phyloP scores from a whole-genome alignment of 2,797 vertebrate species.

The Hyperoplus lanceolatus region DNA sequence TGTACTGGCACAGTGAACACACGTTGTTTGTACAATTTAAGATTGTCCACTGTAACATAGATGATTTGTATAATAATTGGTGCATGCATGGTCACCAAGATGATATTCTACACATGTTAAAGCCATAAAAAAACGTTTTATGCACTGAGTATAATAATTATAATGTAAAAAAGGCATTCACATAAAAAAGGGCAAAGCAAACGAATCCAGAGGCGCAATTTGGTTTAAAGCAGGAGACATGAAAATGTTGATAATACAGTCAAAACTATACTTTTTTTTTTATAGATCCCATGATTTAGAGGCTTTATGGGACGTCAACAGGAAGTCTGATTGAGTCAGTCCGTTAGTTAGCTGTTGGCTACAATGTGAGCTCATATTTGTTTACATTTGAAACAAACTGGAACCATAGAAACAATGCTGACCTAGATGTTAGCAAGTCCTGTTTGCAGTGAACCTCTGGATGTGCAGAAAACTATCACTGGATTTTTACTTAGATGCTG shows the following conservation, averaged over 20 bases:
- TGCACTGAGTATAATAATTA: slow-evolving; percentile 59
- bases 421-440: background rate
- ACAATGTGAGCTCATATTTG: background rate
- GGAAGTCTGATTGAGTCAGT: background rate
- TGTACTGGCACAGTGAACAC: slow-evolving; percentile 73
- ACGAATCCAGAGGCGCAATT: slow-evolving; percentile 19
- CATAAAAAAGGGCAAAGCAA: slow-evolving; percentile 26
- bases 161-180: slow-evolving; percentile 43
- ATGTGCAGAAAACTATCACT: background rate
- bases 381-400: slow-evolving; percentile 23
- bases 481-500: slow-evolving; percentile 1
- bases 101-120: slow-evolving; percentile 69
- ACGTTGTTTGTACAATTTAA: slow-evolving; percentile 63
- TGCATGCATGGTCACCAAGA: slow-evolving; percentile 74
- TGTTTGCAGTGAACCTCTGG: background rate
- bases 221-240: slow-evolving; percentile 21
- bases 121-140: slow-evolving; percentile 75
- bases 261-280: slow-evolving; percentile 2
- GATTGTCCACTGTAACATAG: slow-evolving; percentile 66
- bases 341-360: background rate
- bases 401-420: background rate
- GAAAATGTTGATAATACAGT: background rate
- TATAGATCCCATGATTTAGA: background rate
- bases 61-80: slow-evolving; percentile 54
- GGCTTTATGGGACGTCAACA: slow-evolving; percentile 4